Percentiles rank a stretch among this genome's conserved stretches.
Evolutionary conservation across 2,113 vertebrate species (phyloP).

Genomic region (Ammodytes dubius): DNA sequence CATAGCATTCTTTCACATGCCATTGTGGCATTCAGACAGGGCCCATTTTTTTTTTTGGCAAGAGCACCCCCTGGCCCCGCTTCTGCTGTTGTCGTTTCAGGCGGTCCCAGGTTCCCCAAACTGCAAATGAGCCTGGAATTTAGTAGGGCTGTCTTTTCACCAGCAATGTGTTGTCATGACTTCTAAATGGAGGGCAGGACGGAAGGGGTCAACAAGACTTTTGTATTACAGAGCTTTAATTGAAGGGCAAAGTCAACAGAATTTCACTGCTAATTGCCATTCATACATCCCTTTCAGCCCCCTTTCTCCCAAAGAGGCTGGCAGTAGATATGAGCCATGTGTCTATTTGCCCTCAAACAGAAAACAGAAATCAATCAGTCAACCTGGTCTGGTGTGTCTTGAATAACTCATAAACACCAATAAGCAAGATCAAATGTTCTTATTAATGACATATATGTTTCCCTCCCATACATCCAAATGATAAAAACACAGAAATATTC

Average conservation of each 20-base stretch:
- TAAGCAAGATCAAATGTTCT: neutral
- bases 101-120: slow-evolving; percentile 77
- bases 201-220: slow-evolving; percentile 76
- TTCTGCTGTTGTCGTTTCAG: slow-evolving; percentile 78
- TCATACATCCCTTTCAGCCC: slow-evolving; percentile 23
- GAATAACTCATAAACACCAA: slow-evolving; percentile 10
- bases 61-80: slow-evolving; percentile 37
- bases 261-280: slow-evolving; percentile 71
- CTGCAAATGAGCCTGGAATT: slow-evolving; percentile 81
- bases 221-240: slow-evolving; percentile 73
- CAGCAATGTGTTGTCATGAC: slow-evolving; percentile 70
- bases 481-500: slow-evolving; percentile 2
- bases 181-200: slow-evolving; percentile 68
- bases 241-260: slow-evolving; percentile 77
- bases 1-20: slow-evolving; percentile 84
- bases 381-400: slow-evolving; percentile 18
- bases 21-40: slow-evolving; percentile 77
- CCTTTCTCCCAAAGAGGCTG: slow-evolving; percentile 23
- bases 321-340: slow-evolving; percentile 51
- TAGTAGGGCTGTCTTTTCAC: slow-evolving; percentile 58
- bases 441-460: neutral
- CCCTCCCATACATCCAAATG: neutral
- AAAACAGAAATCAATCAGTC: slow-evolving; percentile 48
- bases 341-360: slow-evolving; percentile 24
- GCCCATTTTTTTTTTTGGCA: slow-evolving; percentile 80